A percentile compares a stretch with the other conserved stretches of the same genome.
phyloP scores from a whole-genome alignment of 2,113 vertebrate genomes.

The Salvator merianae region DNA sequence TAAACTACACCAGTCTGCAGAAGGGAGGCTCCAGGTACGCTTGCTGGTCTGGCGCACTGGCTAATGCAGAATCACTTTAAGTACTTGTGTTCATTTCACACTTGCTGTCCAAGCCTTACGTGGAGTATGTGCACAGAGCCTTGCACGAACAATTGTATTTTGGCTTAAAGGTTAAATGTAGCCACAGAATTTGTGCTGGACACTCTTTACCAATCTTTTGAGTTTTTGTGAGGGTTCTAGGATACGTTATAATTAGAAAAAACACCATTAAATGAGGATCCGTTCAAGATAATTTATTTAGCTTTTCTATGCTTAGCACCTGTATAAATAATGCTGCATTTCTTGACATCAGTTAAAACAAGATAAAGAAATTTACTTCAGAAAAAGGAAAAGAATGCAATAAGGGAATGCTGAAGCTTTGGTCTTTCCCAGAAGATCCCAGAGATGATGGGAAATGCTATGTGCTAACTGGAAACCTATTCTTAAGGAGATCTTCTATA shows the following conservation, averaged over 20 bases:
- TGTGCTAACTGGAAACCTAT: neutral
- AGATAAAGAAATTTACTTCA: neutral
- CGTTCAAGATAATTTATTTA: neutral
- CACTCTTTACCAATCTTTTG: neutral
- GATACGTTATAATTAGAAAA: neutral
- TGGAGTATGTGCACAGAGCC: too few relatives aligned
- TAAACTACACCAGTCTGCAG: neutral
- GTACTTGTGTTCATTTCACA: too few relatives aligned
- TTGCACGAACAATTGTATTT: too few relatives aligned
- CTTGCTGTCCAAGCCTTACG: too few relatives aligned
- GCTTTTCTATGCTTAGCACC: neutral
- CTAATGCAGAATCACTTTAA: too few relatives aligned
- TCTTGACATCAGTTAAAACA: neutral
- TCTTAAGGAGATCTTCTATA: neutral
- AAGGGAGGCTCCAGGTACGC: neutral
- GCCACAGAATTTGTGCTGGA: neutral
- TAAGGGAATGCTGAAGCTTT: neutral
- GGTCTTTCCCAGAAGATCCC: neutral
- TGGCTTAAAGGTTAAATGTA: neutral
- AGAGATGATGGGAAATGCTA: neutral
- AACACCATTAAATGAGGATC: neutral
- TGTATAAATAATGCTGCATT: neutral
- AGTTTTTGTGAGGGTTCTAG: neutral
- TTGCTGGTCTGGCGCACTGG: too few relatives aligned
- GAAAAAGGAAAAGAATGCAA: neutral